Conservation (phyloP, 2,797 vertebrate species). For the Sebastes oblongus region DNA sequence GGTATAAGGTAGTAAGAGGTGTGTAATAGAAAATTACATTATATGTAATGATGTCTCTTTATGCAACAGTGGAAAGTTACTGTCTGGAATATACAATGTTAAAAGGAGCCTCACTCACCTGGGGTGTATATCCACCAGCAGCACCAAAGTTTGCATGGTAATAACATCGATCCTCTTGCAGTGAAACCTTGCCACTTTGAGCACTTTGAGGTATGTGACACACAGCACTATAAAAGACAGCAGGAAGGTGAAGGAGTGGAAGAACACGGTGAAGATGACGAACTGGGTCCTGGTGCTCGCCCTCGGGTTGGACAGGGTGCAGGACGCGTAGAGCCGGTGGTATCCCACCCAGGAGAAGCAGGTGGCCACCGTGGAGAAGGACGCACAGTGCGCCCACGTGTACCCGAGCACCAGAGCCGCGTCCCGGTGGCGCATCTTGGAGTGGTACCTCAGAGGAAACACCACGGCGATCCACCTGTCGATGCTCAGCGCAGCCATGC, state of each 20-base stretch:
- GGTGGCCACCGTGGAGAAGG: slow-evolving; percentile 90
- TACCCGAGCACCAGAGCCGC: slow-evolving; percentile 92
- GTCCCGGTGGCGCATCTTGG: slow-evolving; percentile 93
- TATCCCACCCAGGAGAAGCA: slow-evolving; percentile 96
- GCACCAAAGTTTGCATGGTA: slow-evolving; percentile 95
- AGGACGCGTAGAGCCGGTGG: slow-evolving; percentile 94
- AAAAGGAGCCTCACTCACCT: slow-evolving; percentile 89
- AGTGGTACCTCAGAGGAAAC: slow-evolving; percentile 95
- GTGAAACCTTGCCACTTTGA: slow-evolving; percentile 94
- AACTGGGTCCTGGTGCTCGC: slow-evolving; percentile 86
- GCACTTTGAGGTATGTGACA: slow-evolving; percentile 95
- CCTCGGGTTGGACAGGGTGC: slow-evolving; percentile 88
- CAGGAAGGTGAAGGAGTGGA: slow-evolving; percentile 92
- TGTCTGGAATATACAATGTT: background rate
- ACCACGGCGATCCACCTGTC: slow-evolving; percentile 98
- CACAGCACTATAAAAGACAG: slow-evolving; percentile 91
- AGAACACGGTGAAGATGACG: slow-evolving; percentile 89
- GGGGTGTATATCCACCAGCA: slow-evolving; percentile 95
- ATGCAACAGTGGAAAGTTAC: too few species aligned
- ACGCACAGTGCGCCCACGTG: slow-evolving; percentile 93
- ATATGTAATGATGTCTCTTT: too few species aligned
- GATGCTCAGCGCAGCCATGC: slow-evolving; percentile 97
- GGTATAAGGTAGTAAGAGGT: background rate
- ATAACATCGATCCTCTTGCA: slow-evolving; percentile 95
- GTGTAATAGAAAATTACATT: too few species aligned